Evolutionary conservation across 2,888 invertebrate genomes (phyloP).

Genomic region (Oasisia sp.): DNA sequence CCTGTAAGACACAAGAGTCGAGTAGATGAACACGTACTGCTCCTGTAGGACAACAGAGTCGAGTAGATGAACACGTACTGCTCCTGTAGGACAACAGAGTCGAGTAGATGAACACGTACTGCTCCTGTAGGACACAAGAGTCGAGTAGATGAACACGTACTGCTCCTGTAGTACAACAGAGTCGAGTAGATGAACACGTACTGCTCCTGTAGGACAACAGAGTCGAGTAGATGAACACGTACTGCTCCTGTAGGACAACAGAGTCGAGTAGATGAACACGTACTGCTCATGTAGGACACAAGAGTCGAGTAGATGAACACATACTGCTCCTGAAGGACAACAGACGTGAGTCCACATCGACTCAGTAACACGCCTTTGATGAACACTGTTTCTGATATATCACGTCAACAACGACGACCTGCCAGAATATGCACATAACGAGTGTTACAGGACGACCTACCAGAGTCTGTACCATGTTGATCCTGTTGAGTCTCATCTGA

Average conservation of each 20-base stretch:
- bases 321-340: conserved; percentile 40
- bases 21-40: conserved; percentile 46
- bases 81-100: conserved; percentile 38
- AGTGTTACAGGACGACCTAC: conserved; percentile 7
- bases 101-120: conserved; percentile 46
- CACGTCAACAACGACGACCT: neutral
- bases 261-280: conserved; percentile 44
- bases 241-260: conserved; percentile 41
- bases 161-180: conserved; percentile 38
- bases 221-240: conserved; percentile 45
- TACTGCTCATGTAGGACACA: conserved; percentile 41
- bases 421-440: neutral
- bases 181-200: conserved; percentile 46
- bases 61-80: conserved; percentile 47
- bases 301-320: conserved; percentile 45
- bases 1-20: conserved; percentile 39
- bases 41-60: conserved; percentile 38
- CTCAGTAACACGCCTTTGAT: too few species aligned
- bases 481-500: neutral
- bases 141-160: conserved; percentile 45
- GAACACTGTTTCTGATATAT: too few species aligned
- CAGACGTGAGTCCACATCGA: too few species aligned
- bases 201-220: conserved; percentile 39
- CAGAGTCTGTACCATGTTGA: conserved; percentile 25
- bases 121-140: conserved; percentile 40